phyloP scores from a whole-genome alignment of 2,113 vertebrate species.

The Stercorarius parasiticus region DNA sequence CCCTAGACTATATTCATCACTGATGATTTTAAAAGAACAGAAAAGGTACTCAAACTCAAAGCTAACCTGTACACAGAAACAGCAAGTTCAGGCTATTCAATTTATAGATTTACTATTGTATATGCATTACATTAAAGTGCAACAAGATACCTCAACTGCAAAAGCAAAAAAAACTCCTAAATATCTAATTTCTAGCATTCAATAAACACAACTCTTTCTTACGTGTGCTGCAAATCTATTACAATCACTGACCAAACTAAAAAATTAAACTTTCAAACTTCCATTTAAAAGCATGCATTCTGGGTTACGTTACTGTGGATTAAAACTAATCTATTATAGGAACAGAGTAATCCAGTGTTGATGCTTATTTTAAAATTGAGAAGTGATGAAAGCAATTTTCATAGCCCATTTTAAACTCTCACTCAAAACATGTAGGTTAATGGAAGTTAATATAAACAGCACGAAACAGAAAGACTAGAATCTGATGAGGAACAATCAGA shows the following conservation, averaged over 20 bases:
- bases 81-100: background rate
- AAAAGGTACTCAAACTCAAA: conserved; percentile 4
- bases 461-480: conserved; percentile 69
- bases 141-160: background rate
- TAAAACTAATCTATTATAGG: conserved; percentile 67
- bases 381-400: conserved; percentile 75
- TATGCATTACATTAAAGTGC: background rate
- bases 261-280: conserved; percentile 49
- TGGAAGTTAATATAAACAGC: conserved; percentile 79
- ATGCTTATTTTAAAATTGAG: conserved; percentile 70
- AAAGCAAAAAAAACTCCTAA: background rate
- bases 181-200: background rate
- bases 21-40: background rate
- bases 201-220: background rate
- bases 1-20: conserved; percentile 12
- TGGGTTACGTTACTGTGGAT: conserved; percentile 70
- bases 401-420: conserved; percentile 69
- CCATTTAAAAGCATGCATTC: conserved; percentile 56
- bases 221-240: conserved; percentile 23
- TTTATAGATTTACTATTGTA: background rate
- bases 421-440: conserved; percentile 74
- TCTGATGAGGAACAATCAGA: conserved; percentile 66
- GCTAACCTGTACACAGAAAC: background rate
- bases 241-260: conserved; percentile 45
- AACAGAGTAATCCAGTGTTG: conserved; percentile 60